These are phyloP conservation scores for Paedocypris micromegethes DNA, from an alignment of 2,797 vertebrate genomes.

Conservation along the genomic window DNA sequence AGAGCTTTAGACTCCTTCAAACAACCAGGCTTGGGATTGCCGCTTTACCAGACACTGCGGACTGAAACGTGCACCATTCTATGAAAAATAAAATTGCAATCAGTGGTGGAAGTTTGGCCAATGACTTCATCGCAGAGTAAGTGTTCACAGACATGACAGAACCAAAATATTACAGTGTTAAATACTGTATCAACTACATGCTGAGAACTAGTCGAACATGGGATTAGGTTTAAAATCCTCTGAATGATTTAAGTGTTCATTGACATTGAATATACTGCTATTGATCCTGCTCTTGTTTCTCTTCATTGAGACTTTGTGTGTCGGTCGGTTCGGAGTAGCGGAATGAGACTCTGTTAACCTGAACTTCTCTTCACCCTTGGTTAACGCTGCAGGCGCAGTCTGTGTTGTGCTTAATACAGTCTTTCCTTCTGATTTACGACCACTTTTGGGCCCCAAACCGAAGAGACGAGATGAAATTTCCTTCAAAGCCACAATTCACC, in stretches of 20 bases:
- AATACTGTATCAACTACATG: slow-evolving; percentile 22
- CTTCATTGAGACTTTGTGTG: not conserved
- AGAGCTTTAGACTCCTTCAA: slow-evolving; percentile 10
- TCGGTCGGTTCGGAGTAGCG: not conserved
- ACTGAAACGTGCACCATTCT: slow-evolving; percentile 36
- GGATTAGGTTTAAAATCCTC: slow-evolving; percentile 9
- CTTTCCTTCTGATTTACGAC: slow-evolving; percentile 37
- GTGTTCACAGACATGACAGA: slow-evolving; percentile 35
- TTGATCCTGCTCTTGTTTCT: slow-evolving; percentile 1
- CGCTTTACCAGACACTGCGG: slow-evolving; percentile 14
- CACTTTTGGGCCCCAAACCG: slow-evolving; percentile 13
- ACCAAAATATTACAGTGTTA: slow-evolving; percentile 47
- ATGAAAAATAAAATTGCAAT: slow-evolving; percentile 33
- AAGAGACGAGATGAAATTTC: slow-evolving; percentile 40
- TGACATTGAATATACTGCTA: slow-evolving; percentile 12
- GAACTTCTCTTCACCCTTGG: slow-evolving; percentile 36
- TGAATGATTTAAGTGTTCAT: slow-evolving; percentile 31
- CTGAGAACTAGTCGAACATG: slow-evolving; percentile 22
- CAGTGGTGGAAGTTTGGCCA: slow-evolving; percentile 39
- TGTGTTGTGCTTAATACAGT: slow-evolving; percentile 33
- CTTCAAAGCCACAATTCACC: slow-evolving; percentile 33
- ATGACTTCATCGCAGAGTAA: not conserved
- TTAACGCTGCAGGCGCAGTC: slow-evolving; percentile 24
- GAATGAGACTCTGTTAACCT: slow-evolving; percentile 1
- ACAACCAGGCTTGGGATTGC: slow-evolving; percentile 24